Percentiles rank a stretch among this genome's conserved stretches.
These are phyloP conservation scores for Hydrolagus affinis DNA, from an alignment of 2,113 vertebrate species.

Conservation along the genomic window DNA sequence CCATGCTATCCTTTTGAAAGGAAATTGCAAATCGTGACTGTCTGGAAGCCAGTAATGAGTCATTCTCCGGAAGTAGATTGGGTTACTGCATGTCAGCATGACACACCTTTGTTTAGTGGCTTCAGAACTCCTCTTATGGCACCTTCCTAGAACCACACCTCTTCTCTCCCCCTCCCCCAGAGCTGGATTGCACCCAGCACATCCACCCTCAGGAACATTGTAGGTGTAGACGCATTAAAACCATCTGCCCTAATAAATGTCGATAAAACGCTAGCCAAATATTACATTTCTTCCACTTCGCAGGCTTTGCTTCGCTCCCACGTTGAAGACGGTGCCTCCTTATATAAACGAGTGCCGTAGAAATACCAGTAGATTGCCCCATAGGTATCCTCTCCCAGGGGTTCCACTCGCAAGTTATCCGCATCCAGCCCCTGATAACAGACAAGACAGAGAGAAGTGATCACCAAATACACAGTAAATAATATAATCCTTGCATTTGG, in stretches of 20 bases:
- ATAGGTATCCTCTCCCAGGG: constrained; percentile 80
- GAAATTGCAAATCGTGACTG: no score
- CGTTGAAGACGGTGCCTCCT: constrained; percentile 65
- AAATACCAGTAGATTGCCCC: constrained; percentile 98
- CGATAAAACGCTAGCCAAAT: neutral
- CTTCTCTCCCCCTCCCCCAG: neutral
- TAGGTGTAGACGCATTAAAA: neutral
- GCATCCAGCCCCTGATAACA: constrained; percentile 76
- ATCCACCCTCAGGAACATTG: neutral
- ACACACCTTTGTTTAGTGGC: no score
- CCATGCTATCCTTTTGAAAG: no score
- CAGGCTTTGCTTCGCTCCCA: constrained; percentile 53
- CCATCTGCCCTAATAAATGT: neutral
- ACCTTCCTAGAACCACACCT: no score
- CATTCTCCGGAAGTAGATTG: no score
- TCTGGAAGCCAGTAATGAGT: no score
- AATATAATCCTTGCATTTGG: neutral
- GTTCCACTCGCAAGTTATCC: constrained; percentile 90
- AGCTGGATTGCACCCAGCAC: neutral
- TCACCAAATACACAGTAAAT: neutral
- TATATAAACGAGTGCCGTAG: constrained; percentile 92
- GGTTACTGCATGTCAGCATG: no score
- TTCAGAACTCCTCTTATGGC: no score
- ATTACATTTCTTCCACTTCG: constrained; percentile 60
- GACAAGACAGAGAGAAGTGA: neutral